Evolutionary conservation across 2,888 invertebrate species (phyloP), one percentile per base, ranked within the genome.

Genomic region (Callyntrura guangdongensis): DNA sequence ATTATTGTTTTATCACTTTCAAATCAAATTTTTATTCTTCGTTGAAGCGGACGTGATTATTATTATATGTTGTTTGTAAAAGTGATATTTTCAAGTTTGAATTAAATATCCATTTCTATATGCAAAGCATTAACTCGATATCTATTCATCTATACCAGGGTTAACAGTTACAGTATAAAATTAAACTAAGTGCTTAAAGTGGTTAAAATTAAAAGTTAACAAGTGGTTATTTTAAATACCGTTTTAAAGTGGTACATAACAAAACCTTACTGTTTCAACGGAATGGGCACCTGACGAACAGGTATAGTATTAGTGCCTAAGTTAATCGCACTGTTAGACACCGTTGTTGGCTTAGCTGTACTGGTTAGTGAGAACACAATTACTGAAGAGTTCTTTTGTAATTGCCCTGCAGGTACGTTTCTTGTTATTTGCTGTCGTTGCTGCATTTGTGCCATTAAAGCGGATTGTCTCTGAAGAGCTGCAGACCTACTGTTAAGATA

Each of bases 401-500:
- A 20, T 8, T 8, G 8, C n/a, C 12, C 25, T 14, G n/a, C 36
- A 2, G 74, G 74, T 49, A 49, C 49, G 22, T 22, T 74, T 49
- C 74, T 17, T 20, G 69, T 72, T 2, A 17, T n/a, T 67, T 59
- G 56, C 59, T 12, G 49, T 5, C 27, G 25, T 9, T 25, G 25
- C 59, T 49, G 81, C 6, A 20, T 17, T 59, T 86, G 86, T 0
- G 9, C 17, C 22, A 56, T 14, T 20, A 27, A 36, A 25, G 17
- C 9, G 1, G 85, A 85, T 81, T 90, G 90, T 59, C 25, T 53
- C 47, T 45, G 47, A 0, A 90, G 85, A 4, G 85, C 36, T 14
- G 79, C 85, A 20, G 90, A 85, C 22, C 90, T 85, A 0, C 47
- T 25, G 3, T 69, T 77, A 9, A 90, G 59, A 69, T 85, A 85